phyloP scores from a whole-genome alignment of 2,797 vertebrate genomes.

The Carapus acus region DNA sequence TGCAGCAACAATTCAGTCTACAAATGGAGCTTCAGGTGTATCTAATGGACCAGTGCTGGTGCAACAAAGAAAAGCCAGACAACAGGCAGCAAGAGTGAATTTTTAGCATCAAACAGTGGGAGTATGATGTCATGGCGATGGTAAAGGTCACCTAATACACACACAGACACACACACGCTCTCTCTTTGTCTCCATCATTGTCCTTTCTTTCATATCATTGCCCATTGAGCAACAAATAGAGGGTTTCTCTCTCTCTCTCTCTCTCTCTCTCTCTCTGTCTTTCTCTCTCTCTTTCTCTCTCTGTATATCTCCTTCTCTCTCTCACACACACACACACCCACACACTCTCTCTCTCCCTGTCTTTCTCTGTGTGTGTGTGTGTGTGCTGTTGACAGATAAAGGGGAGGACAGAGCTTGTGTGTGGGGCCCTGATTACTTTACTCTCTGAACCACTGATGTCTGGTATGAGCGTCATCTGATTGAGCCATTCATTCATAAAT shows the following conservation, averaged over 20 bases:
- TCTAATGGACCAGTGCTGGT: too few species aligned
- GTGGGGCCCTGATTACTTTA: slow-evolving; percentile 55
- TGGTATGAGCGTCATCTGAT: slow-evolving; percentile 42
- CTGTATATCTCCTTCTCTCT: too few species aligned
- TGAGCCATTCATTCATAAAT: slow-evolving; percentile 46
- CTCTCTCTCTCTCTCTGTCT: background rate
- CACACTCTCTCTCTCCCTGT: too few species aligned
- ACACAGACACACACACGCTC: slow-evolving; percentile 7
- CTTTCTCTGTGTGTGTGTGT: slow-evolving; percentile 4
- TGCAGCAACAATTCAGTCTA: too few species aligned
- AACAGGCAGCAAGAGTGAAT: too few species aligned
- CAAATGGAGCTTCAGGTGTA: too few species aligned
- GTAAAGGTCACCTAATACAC: slow-evolving; percentile 12
- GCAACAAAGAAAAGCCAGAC: background rate
- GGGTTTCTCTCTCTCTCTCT: slow-evolving; percentile 15
- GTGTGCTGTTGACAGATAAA: slow-evolving; percentile 24
- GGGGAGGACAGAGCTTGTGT: slow-evolving; percentile 19
- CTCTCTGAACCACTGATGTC: slow-evolving; percentile 62
- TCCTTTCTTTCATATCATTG: slow-evolving; percentile 6
- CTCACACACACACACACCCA: too few species aligned
- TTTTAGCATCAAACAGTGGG: background rate
- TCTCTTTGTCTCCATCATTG: slow-evolving; percentile 2
- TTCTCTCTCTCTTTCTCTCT: too few species aligned
- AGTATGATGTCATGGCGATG: slow-evolving; percentile 34
- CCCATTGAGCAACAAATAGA: slow-evolving; percentile 24